Evolutionary conservation across 2,113 vertebrate species (phyloP).

Genomic region (Eonycteris spelaea): DNA sequence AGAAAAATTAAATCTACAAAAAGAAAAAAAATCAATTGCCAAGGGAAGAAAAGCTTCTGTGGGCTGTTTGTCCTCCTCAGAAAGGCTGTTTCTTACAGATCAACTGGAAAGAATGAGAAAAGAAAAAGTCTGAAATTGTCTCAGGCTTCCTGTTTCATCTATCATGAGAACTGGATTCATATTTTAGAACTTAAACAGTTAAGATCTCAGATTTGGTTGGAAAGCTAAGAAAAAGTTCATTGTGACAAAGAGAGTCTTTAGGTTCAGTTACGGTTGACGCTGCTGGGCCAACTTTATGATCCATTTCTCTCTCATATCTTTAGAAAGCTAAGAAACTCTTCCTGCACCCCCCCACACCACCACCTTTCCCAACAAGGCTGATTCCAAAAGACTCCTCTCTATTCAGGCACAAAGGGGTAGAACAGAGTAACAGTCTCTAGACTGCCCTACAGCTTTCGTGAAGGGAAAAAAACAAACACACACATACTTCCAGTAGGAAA

Average conservation of each 20-base stretch:
- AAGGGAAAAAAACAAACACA: conserved; percentile 19
- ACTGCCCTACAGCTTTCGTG: conserved; percentile 68
- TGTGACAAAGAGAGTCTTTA: conserved; percentile 58
- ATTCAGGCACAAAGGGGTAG: conserved; percentile 68
- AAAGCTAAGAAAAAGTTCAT: conserved; percentile 73
- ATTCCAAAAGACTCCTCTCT: conserved; percentile 77
- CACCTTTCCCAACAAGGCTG: conserved; percentile 49
- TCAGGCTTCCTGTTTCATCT: conserved; percentile 66
- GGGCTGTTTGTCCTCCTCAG: conserved; percentile 74
- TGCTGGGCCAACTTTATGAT: conserved; percentile 55
- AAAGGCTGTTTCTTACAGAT: conserved; percentile 77
- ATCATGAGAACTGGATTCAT: conserved; percentile 46
- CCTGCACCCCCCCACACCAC: too few relatives aligned
- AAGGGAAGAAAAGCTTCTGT: conserved; percentile 65
- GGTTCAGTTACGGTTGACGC: conserved; percentile 42
- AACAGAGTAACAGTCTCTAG: conserved; percentile 43
- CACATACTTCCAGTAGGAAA: conserved; percentile 66
- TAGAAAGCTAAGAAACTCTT: conserved; percentile 58
- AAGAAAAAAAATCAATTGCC: conserved; percentile 57
- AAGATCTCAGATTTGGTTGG: conserved; percentile 59
- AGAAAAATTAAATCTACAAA: conserved; percentile 74
- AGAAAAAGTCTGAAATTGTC: conserved; percentile 60
- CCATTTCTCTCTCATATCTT: conserved; percentile 41
- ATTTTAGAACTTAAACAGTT: conserved; percentile 63
- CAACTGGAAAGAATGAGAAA: conserved; percentile 48